phyloP scores from a whole-genome alignment of 2,888 invertebrate genomes.

The Erebia palarica region DNA sequence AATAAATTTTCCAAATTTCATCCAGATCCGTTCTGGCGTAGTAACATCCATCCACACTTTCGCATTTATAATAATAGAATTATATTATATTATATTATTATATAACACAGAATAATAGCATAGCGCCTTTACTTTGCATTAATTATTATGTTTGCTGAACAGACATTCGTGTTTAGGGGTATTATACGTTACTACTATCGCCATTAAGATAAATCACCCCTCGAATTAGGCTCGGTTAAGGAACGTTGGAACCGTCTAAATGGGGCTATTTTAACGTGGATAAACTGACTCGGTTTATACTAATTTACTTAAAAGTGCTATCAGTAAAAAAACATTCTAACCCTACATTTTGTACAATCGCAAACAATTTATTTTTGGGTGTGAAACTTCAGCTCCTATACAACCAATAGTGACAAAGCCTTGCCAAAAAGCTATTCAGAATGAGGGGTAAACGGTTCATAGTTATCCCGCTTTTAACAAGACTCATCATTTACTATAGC shows the following conservation, averaged over 20 bases:
- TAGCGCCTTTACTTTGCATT: conserved; percentile 6
- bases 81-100: no score
- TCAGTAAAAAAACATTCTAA: not conserved
- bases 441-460: no score
- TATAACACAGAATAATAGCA: not conserved
- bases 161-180: conserved; percentile 23
- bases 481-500: no score
- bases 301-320: conserved; percentile 8
- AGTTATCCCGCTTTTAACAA: no score
- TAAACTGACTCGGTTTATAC: conserved; percentile 23
- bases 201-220: conserved; percentile 34
- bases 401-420: not conserved
- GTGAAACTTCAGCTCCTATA: no score
- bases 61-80: no score
- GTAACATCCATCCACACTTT: no score
- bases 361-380: no score
- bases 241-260: conserved; percentile 30
- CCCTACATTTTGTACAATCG: not conserved
- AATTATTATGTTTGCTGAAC: conserved; percentile 3
- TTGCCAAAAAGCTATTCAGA: no score
- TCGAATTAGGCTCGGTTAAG: conserved; percentile 31
- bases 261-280: conserved; percentile 17
- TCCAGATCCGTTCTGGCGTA: no score
- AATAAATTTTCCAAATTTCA: no score
- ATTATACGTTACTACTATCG: conserved; percentile 22